Evolutionary conservation across 2,797 vertebrate genomes (phyloP).

Genomic region (Emydoidea blandingii): DNA sequence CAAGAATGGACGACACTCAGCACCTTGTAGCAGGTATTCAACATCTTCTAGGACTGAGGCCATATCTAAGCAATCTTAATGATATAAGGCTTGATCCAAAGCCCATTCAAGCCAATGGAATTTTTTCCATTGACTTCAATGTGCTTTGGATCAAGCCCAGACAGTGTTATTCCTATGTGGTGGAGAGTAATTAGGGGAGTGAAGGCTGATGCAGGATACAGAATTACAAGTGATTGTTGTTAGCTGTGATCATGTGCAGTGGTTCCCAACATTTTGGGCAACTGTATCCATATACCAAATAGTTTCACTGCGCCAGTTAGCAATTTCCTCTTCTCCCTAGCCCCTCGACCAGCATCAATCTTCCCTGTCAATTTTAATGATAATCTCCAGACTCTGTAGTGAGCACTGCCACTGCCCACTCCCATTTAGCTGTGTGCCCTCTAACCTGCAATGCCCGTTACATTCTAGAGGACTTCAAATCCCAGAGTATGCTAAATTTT

Average conservation of each 20-base stretch:
- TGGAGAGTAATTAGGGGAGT: neutral
- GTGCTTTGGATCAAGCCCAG: neutral
- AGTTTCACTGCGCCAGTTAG: neutral
- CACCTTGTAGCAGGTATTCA: neutral
- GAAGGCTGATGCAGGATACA: neutral
- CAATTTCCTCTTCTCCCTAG: neutral
- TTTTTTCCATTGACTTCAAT: neutral
- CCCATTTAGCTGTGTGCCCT: neutral
- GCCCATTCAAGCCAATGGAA: neutral
- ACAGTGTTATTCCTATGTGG: neutral
- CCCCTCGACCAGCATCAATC: neutral
- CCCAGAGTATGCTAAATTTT: neutral
- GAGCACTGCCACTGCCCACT: neutral
- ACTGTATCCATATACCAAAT: neutral
- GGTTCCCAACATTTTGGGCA: neutral
- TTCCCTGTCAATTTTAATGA: neutral
- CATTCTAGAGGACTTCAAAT: neutral
- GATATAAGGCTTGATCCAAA: neutral
- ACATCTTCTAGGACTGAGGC: neutral
- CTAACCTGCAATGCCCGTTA: neutral
- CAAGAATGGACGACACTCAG: neutral
- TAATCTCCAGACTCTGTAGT: neutral
- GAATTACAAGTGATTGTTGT: neutral
- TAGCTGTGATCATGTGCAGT: neutral
- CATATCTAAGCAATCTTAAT: neutral